Base-by-base conservation (phyloP, 1,140 invertebrate species). In the Meloidogyne hapla region DNA sequence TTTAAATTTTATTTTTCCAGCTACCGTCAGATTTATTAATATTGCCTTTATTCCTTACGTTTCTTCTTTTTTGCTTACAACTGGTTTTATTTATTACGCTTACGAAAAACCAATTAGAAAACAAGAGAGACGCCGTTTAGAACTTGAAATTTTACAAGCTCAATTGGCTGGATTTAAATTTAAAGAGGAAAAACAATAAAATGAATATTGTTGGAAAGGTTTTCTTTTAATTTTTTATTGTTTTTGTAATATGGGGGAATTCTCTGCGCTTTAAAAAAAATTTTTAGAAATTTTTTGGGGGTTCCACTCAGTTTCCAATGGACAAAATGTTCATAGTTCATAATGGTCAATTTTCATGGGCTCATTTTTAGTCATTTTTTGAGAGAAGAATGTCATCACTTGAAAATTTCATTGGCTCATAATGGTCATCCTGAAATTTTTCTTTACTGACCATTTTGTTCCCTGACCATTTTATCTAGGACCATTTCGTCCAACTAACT, bases 81-180 rank as follows among this genome's bases (percentile, higher is more conserved):
- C 23, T 71, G 71, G 42, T 42, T 64, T 61, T 26, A 80, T 83
- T 40, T 83, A 83, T 40, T 83, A 83, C 56, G 74, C 72, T 61
- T 83, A 78, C 65, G 81, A 80, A 6, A 76, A 77, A 63, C 81
- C 81, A 4, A 66, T 83, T 25, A 78, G 76, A 21, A 78, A 79
- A 66, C 73, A 82, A 26, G 81, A 82, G 38, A 23, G 81, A 33
- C 77, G 83, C 68, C 73, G 65, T 25, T 67, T 83, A 8, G 81
- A 83, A 63, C 21, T 75, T 15, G 81, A 83, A 68, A 81, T 83
- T 26, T 80, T 83, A 56, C 77, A 83, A 23, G 81, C 81, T 21
- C 81, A 83, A 28, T 75, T 76, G 28, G 81, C 81, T 15, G 81
- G 81, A 61, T 83, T 83, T 61, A 81, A 65, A 45, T 23, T 80